Evolutionary conservation across 2,113 vertebrate species (phyloP), one percentile per base, ranked within the genome.

Genomic region (Casuarius casuarius): DNA sequence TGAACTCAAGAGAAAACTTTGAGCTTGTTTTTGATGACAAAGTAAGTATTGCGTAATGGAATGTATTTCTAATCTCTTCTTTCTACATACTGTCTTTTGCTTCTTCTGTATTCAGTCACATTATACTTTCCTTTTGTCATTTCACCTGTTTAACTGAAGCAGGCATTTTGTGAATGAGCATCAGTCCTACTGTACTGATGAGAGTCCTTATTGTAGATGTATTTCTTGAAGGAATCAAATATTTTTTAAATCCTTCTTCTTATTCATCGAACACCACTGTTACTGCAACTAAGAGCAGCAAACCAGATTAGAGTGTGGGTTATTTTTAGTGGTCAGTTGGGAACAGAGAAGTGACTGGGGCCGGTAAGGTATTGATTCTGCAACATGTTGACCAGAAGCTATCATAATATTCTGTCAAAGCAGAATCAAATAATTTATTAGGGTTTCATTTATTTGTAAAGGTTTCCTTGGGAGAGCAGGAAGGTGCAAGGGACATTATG

Each of bases 1-100:
- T 98, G 65, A 98, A 98, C 77, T 94, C 68, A 94, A 98, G 97
- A 94, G 80, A 91, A 18, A 97, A 98, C 74, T 98, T 98, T 86
- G 95, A 98, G 73, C 89, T 99, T 23, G 97, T 98, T 76, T 97
- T 96, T 95, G 80, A 79, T 86, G 66, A 84, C n/a, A 63, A 95
- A 54, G 90, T 89, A 95, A 95, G 65, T 66, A 78, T 62, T 44
- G 40, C 76, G 40, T 10, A 75, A 59, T 44, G 56, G 26, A 67
- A 42, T 59, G 70, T 16, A 12, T 12, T 71, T 62, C 31, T 52
- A 25, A 56, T 44, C 38, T 62, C 10, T 74, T 13, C 5, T 56
- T 25, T 74, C 10, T 44, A 13, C 21, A 11, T 35, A 29, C 10
- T 35, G 4, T 25, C 28, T 52, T 48, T 14, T 54, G 19, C 12